Conservation (phyloP, 92 coral and sea anemone genomes). For the Virgularia gustaviana region DNA sequence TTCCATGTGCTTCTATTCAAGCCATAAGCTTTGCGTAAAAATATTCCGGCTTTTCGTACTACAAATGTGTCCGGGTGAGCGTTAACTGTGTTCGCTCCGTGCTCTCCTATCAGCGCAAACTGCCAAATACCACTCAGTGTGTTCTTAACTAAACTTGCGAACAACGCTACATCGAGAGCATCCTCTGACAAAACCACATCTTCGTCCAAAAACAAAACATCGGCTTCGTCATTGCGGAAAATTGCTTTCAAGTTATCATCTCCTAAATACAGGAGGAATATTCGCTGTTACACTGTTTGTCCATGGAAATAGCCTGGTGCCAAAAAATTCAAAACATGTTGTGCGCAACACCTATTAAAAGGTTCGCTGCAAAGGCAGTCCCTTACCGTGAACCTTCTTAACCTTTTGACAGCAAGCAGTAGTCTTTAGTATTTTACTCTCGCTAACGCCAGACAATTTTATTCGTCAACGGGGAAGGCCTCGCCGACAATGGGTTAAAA, state of each 20-base stretch:
- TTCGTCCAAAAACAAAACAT: not conserved
- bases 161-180: not conserved
- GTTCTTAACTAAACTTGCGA: constrained; percentile 1
- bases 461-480: too few relatives aligned
- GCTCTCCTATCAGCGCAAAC: not conserved
- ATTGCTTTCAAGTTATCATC: not conserved
- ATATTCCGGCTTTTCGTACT: not conserved
- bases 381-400: too few relatives aligned
- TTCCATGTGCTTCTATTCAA: not conserved
- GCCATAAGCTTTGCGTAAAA: not conserved
- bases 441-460: too few relatives aligned
- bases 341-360: too few relatives aligned
- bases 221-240: not conserved
- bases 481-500: too few relatives aligned
- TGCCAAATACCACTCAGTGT: not conserved
- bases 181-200: not conserved
- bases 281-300: too few relatives aligned
- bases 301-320: too few relatives aligned
- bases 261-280: not conserved
- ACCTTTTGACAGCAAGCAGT: too few relatives aligned
- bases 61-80: not conserved
- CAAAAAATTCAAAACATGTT: too few relatives aligned
- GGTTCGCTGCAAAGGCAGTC: too few relatives aligned
- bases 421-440: too few relatives aligned
- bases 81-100: not conserved